These are phyloP conservation scores for Alcis repandata DNA, from an alignment of 2,888 invertebrate species.

Conservation along the genomic window DNA sequence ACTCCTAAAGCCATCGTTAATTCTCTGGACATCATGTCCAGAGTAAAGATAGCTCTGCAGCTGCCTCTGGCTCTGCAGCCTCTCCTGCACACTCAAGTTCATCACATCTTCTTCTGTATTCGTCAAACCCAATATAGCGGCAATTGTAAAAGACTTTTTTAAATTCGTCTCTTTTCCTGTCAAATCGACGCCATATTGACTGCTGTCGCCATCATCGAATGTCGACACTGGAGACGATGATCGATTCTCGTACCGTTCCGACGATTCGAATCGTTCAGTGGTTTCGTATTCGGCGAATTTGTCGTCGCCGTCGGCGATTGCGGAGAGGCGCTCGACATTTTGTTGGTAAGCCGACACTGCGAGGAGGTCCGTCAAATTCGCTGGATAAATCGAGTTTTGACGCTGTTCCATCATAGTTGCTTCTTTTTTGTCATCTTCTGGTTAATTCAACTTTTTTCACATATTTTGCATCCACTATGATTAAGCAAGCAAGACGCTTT, in stretches of 20 bases:
- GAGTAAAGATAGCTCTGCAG: conserved; percentile 77
- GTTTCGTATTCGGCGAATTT: conserved; percentile 46
- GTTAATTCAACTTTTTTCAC: conserved; percentile 20
- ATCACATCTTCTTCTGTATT: conserved; percentile 82
- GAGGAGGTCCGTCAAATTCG: conserved; percentile 73
- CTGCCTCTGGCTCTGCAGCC: conserved; percentile 76
- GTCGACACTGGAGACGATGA: conserved; percentile 75
- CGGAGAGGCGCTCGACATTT: conserved; percentile 64
- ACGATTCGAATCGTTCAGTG: conserved; percentile 54
- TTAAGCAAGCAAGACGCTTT: background rate
- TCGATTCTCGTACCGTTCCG: conserved; percentile 62
- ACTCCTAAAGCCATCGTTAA: conserved; percentile 75
- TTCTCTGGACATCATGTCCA: conserved; percentile 75
- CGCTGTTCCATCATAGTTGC: conserved; percentile 75
- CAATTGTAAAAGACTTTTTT: conserved; percentile 93
- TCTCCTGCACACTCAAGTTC: conserved; percentile 85
- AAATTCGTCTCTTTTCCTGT: conserved; percentile 78
- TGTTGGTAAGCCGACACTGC: conserved; percentile 74
- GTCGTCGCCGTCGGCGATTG: conserved; percentile 61
- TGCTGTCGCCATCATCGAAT: conserved; percentile 74
- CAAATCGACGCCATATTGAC: conserved; percentile 78
- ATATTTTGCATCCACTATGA: conserved; percentile 6
- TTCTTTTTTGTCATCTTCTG: conserved; percentile 51
- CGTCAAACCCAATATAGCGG: conserved; percentile 93
- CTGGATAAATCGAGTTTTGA: conserved; percentile 68